Conservation (phyloP, 1,140 invertebrate genomes). For the Musca domestica region DNA sequence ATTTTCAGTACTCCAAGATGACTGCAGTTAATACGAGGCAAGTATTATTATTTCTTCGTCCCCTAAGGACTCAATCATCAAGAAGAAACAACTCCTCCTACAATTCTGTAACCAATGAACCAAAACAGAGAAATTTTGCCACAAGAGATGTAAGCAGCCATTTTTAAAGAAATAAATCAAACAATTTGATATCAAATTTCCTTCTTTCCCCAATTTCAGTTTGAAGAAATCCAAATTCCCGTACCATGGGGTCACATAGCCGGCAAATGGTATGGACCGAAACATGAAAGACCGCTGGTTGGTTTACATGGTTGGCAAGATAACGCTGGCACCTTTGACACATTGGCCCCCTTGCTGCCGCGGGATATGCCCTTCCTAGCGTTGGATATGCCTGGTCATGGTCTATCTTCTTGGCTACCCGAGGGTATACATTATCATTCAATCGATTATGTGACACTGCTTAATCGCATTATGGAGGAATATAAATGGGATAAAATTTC, state of each 20-base stretch:
- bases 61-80: no score
- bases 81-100: no score
- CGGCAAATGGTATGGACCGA: constrained; percentile 69
- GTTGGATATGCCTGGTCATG: constrained; percentile 71
- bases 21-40: no score
- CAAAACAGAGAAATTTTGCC: neutral
- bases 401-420: constrained; percentile 66
- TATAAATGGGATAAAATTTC: constrained; percentile 70
- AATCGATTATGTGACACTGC: constrained; percentile 58
- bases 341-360: constrained; percentile 62
- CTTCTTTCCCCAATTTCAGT: constrained; percentile 35
- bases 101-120: no score
- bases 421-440: constrained; percentile 62
- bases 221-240: constrained; percentile 65
- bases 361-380: constrained; percentile 62
- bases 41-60: no score
- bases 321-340: constrained; percentile 73
- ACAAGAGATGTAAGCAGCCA: constrained; percentile 18
- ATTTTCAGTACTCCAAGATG: no score
- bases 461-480: constrained; percentile 62
- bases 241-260: constrained; percentile 66
- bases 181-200: neutral
- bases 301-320: constrained; percentile 76
- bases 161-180: neutral
- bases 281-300: constrained; percentile 63